These are phyloP conservation scores for Diadema setosum DNA, from an alignment of 35 echinoderm and acorn worm species.

Conservation along the genomic window DNA sequence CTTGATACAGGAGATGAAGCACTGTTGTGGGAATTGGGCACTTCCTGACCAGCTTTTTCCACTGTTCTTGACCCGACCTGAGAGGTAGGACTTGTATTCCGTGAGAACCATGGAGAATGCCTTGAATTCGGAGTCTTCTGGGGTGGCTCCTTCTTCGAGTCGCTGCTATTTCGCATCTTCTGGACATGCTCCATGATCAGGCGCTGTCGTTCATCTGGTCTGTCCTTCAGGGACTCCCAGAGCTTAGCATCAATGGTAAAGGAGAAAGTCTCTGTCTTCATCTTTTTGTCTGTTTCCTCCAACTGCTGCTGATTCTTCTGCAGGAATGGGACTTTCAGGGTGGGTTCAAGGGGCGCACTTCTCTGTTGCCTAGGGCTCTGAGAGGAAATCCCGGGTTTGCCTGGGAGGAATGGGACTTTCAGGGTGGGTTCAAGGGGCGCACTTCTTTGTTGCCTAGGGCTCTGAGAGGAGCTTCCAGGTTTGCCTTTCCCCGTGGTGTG, in stretches of 20 bases:
- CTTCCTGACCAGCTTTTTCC: too few species aligned
- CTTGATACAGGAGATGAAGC: too few species aligned
- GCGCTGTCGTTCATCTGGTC: neutral
- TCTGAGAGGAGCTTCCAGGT: neutral
- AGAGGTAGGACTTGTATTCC: neutral
- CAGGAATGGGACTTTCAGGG: neutral
- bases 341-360: neutral
- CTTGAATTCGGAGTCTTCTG: neutral
- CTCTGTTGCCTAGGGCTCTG: neutral
- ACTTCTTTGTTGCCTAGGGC: neutral
- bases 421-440: neutral
- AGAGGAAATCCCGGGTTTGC: neutral
- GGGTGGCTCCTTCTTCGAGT: neutral
- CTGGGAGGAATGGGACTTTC: too few species aligned
- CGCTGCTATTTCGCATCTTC: neutral
- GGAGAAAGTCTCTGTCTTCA: neutral
- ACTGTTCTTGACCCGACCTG: too few species aligned
- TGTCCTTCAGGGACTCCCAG: slow-evolving; percentile 13
- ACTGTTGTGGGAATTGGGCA: too few species aligned
- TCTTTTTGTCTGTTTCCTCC: neutral
- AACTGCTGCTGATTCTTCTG: neutral
- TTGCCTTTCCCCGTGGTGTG: neutral
- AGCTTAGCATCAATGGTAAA: slow-evolving; percentile 3
- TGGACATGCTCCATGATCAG: neutral
- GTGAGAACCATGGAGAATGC: neutral